Evolutionary conservation across 2,888 invertebrate species (phyloP), one percentile per base, ranked within the genome.

Genomic region (Hydrotaea diabolus): DNA sequence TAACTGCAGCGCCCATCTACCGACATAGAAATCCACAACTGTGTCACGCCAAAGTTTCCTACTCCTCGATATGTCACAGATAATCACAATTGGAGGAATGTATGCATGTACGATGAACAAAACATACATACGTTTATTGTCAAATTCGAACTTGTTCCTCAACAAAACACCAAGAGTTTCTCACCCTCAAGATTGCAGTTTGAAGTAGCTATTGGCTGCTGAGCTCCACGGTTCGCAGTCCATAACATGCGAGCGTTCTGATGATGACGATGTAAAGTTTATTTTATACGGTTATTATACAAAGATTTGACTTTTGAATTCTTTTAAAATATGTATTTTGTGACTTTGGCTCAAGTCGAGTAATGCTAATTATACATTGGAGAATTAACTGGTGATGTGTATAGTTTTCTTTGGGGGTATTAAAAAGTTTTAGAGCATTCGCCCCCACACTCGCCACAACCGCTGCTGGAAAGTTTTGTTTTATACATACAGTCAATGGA

Each of bases 301-400:
- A 59, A 66, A 55, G 46, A 82, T 82, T 77, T 77, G 31, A 69
- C 77, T 77, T 82, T 66, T 31, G 43, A 74, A 82, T 53, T 66
- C 26, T 62, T 59, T 39, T 73, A 66, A 59, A 80, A 80, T 77
- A 31, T 71, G 75, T 71, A 72, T 75, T 59, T 78, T 78, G 55
- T 64, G 72, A 78, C 75, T 79, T 79, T 55, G 59, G 62, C 31
- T 43, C 64, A 79, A 82, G 71, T 72, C 59, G 57, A 72, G 43
- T 75, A 72, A 83, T 76, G 62, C 74, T 76, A 79, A 79, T 83
- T 72, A 83, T 49, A 55, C 75, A 72, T 64, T 64, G 71, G 79
- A 72, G 82, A 79, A 36, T 83, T 79, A 79, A 62, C 26, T 79
- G 17, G 72, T 73, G 21, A 77, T 77, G 72, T 31, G 31, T 77